Evolutionary conservation across 2,113 vertebrate species (phyloP), one percentile per base, ranked within the genome.

Genomic region (Scartelaos histophorus): DNA sequence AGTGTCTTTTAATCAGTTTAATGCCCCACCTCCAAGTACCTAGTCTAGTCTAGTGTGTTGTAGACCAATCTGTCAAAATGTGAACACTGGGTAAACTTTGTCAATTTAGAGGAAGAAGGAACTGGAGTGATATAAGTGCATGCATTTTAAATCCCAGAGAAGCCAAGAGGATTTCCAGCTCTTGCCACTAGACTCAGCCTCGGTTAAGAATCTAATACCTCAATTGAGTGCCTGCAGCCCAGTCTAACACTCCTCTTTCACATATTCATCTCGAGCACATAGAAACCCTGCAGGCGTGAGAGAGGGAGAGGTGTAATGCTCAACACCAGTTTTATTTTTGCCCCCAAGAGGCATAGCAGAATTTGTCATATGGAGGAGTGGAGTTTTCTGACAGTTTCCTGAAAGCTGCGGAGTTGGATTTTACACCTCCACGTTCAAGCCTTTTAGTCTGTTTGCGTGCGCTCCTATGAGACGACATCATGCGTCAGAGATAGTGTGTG

Each of bases 201-300:
- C 81, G 80, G 75, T 90, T 90, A 87, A 85, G 78, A 85, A 88
- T 88, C 80, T 83, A 91, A 90, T 91, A 80, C 83, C 75, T 91
- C 82, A 85, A 72, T 83, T 87, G 81, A 82, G 75, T 85, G 83
- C 74, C 80, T 87, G 84, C 75, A 90, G 82, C 74, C 79, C 61
- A 62, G 78, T 84, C 85, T 88, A 85, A 85, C 85, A 74, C 76
- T 89, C 78, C 58, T 69, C 65, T 74, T 83, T 85, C 84, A 87
- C 74, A 74, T 76, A 87, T 87, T 85, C 88, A 80, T 88, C 81
- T 81, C 81, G 85, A 88, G 87, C 76, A 87, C 35, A 69, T 67
- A 74, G 79, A 84, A 85, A 83, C 83, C 81, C 84, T 75, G 58
- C 24, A 61, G 58, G 58, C 58, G 25, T 17, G 21, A 46, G 34